phyloP scores from a whole-genome alignment of 2,888 invertebrate species.

The Abrostola triplasia region DNA sequence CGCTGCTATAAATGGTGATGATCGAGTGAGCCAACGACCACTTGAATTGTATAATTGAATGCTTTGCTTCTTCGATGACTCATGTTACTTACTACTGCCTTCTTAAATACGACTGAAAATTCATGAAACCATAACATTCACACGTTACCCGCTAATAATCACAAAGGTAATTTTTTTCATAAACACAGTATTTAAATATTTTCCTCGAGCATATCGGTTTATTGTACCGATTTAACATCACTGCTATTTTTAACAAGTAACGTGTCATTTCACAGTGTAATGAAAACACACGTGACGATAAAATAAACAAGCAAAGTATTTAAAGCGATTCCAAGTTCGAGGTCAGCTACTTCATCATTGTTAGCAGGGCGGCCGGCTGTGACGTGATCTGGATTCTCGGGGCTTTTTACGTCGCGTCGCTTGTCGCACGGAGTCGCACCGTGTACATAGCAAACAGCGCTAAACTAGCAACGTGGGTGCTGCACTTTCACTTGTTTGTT shows the following conservation, averaged over 20 bases:
- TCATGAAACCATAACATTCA: neutral
- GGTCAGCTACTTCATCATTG: conserved; percentile 63
- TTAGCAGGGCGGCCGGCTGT: conserved; percentile 58
- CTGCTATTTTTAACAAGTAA: conserved; percentile 10
- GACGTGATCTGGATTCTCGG: conserved; percentile 60
- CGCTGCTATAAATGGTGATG: conserved; percentile 54
- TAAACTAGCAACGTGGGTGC: conserved; percentile 25
- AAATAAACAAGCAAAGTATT: conserved; percentile 40
- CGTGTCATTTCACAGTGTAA: conserved; percentile 10
- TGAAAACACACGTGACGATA: conserved; percentile 29
- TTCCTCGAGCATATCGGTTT: neutral
- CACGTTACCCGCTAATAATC: neutral
- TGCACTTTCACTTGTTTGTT: conserved; percentile 57
- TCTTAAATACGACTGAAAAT: conserved; percentile 1
- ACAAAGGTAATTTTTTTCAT: too few species aligned
- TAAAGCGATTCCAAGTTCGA: conserved; percentile 61
- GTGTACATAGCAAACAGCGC: conserved; percentile 39
- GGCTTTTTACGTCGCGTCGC: conserved; percentile 31
- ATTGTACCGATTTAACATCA: neutral
- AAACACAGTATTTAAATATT: neutral
- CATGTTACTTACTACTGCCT: conserved; percentile 17
- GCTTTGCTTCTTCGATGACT: conserved; percentile 31
- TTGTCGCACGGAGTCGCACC: conserved; percentile 7
- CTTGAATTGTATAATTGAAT: conserved; percentile 33
- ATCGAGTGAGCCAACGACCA: conserved; percentile 40